Percentiles rank a stretch among this genome's conserved stretches.
Evolutionary conservation across 2,113 vertebrate genomes (phyloP).

Genomic region (Lophius piscatorius): DNA sequence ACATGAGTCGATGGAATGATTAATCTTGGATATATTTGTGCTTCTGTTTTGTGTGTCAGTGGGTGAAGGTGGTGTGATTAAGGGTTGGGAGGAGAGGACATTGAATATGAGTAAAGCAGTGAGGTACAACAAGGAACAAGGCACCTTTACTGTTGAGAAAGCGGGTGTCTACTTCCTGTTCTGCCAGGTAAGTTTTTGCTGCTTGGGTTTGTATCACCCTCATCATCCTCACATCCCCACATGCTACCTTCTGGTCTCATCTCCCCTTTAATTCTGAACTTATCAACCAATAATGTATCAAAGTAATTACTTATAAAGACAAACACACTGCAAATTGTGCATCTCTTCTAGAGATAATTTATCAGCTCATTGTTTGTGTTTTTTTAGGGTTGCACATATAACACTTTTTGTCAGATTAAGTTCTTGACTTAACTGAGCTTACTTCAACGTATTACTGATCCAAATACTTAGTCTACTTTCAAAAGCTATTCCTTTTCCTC

Average conservation of each 20-base stretch:
- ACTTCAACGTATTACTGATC: no score
- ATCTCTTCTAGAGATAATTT: no score
- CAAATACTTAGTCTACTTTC: no score
- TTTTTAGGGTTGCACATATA: no score
- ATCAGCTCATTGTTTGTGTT: no score
- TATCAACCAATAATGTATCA: no score
- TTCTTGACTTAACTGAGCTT: no score
- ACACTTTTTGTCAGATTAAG: no score
- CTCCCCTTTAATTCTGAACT: neutral
- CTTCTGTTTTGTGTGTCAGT: slow-evolving; percentile 61
- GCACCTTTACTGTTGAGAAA: slow-evolving; percentile 84
- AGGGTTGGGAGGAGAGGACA: slow-evolving; percentile 86
- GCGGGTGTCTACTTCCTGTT: slow-evolving; percentile 90
- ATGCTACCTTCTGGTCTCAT: neutral
- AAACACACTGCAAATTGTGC: no score
- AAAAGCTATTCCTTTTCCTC: no score
- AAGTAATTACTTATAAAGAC: no score
- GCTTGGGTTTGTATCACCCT: slow-evolving; percentile 6
- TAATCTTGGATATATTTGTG: slow-evolving; percentile 22
- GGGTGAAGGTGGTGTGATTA: slow-evolving; percentile 84
- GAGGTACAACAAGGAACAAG: slow-evolving; percentile 82
- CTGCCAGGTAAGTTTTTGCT: slow-evolving; percentile 84
- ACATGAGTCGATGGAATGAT: slow-evolving; percentile 3
- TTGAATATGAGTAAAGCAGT: slow-evolving; percentile 88
- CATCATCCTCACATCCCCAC: no score